Base-by-base conservation (phyloP, 1,140 invertebrate genomes). In the Plodia interpunctella region DNA sequence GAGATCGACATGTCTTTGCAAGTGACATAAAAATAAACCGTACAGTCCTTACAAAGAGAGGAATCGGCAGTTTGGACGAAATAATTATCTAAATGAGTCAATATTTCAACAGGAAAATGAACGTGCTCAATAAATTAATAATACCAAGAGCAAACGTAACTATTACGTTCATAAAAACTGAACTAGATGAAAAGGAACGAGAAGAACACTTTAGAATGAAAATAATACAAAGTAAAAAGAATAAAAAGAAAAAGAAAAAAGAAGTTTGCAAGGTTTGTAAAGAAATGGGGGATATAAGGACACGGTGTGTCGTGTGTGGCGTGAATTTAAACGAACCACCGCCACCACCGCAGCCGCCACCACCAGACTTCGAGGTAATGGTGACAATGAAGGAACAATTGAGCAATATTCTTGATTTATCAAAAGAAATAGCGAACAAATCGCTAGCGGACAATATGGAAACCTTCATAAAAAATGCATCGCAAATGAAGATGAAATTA, bases 191-290 rank as follows among this genome's bases (percentile, higher is more conserved):
- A 77, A 90, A 93, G 64, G 96, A 96, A 70, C 90, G 96, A 72
- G 96, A 97, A 83, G 95, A 97, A 74, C 97, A 97, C 78, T 97
- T 94, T 80, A 91, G 95, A 57, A 72, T 95, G 44, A 96, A 95
- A 87, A 95, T 95, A 80, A 92, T 94, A 49, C 92, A 93, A 94
- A 75, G 91, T 94, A 66, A 92, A 93, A 65, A 67, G 68, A 10
- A 89, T 28, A 32, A 81, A 60, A 67, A 68, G 56, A 52, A 61
- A 5, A 62, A 53, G 10, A 65, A 52, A 6, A 30, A 52, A 9
- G 21, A 56, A 0, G 21, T 25, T 25, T 53, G 51, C 11, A n/a
- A 21, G n/a, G 25, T 53, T 8, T 53, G 51, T 53, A 25, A 53
- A 21, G 17, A 53, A 53, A 53, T 25, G 20, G 1, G 2, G 15